Percentiles rank a stretch among this genome's conserved stretches.
These are phyloP conservation scores for Platysternon megacephalum DNA, from an alignment of 2,113 vertebrate species.

Conservation along the genomic window DNA sequence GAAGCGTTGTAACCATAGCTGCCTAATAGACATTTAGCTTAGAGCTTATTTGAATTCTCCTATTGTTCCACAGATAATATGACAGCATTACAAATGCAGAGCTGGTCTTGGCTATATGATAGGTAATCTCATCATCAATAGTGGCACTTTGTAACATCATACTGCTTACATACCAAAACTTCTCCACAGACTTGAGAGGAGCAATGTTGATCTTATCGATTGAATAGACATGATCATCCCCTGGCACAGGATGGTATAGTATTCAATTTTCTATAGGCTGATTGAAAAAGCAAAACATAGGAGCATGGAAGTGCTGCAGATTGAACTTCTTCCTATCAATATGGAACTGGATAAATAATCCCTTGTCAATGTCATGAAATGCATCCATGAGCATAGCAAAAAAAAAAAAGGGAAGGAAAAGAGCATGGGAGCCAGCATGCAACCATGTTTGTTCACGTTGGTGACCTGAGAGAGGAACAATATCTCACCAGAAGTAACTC, in stretches of 20 bases:
- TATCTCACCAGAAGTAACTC: no score
- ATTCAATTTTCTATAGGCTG: background rate
- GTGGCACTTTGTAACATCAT: background rate
- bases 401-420: background rate
- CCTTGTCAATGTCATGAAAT: background rate
- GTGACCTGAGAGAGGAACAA: background rate
- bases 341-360: background rate
- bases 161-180: background rate
- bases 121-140: background rate
- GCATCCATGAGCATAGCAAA: background rate
- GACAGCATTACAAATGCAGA: background rate
- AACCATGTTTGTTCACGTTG: background rate
- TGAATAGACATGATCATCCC: background rate
- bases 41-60: background rate
- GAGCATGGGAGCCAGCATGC: background rate
- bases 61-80: background rate
- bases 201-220: background rate
- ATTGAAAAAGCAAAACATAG: background rate
- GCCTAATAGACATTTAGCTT: accelerated
- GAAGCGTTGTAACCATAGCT: background rate
- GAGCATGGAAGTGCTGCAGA: background rate
- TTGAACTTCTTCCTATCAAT: background rate
- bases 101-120: background rate
- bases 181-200: background rate
- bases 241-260: background rate